A percentile compares a stretch with the other conserved stretches of the same genome.
phyloP scores from a whole-genome alignment of 2,888 invertebrate species.

The Polydrusus cervinus region DNA sequence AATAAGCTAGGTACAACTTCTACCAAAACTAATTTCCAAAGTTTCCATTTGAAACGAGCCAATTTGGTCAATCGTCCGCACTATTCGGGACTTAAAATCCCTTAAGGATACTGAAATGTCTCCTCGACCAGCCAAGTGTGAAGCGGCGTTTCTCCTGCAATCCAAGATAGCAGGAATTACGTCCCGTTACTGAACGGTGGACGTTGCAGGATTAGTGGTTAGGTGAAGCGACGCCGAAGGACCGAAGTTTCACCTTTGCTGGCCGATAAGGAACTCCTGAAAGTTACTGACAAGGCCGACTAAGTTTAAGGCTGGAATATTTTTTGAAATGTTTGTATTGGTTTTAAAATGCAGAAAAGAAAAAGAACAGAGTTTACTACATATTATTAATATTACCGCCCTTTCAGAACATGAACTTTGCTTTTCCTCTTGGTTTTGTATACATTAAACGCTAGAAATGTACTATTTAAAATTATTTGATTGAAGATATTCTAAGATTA shows the following conservation, averaged over 20 bases:
- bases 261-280: slow-evolving; percentile 44
- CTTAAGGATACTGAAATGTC: slow-evolving; percentile 43
- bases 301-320: slow-evolving; percentile 11
- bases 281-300: slow-evolving; percentile 24
- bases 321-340: no score
- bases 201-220: slow-evolving; percentile 68
- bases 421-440: no score
- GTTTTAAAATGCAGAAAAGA: no score
- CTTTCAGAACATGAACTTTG: no score
- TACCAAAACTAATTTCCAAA: slow-evolving; percentile 44
- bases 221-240: slow-evolving; percentile 59
- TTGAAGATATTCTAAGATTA: no score
- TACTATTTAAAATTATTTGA: no score
- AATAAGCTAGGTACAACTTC: no score
- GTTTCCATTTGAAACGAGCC: slow-evolving; percentile 31
- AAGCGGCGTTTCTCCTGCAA: slow-evolving; percentile 69
- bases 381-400: no score
- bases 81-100: slow-evolving; percentile 48
- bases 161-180: slow-evolving; percentile 68
- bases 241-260: slow-evolving; percentile 54
- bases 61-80: slow-evolving; percentile 54
- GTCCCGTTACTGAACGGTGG: slow-evolving; percentile 69
- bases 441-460: no score
- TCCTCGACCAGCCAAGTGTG: slow-evolving; percentile 63
- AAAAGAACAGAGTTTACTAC: no score